Base-by-base conservation (phyloP, 2,888 invertebrate species). In the Zonitis immaculata region DNA sequence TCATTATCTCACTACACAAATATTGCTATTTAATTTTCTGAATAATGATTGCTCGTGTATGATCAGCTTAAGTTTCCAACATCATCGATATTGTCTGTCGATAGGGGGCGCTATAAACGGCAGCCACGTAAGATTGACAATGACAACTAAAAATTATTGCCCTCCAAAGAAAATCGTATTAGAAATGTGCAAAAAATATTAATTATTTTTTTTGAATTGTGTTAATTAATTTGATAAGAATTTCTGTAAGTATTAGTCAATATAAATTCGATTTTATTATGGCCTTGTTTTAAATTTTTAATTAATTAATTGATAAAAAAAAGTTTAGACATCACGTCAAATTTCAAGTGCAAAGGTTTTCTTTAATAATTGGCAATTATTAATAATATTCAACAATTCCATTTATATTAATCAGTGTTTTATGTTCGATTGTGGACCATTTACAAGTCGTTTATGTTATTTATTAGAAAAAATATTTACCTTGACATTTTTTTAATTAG, bases 51-150 rank as follows among this genome's bases (percentile, higher is more conserved):
- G 22, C 49, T 56, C 52, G 55, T 57, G 26, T 54, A 56, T 30
- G 20, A 16, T 1, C 30, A 3, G 32, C 27, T 28, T 28, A 14
- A 27, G 9, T 30, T 2, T 11, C 16, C 14, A 1, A 2, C 12
- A 3, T n/a, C n/a, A n/a, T n/a, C n/a, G n/a, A n/a, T n/a, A n/a
- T n/a, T 9, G 12, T 11, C 6, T 22, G 4, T 18, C 25, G 9
- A 7, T 7, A 11, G 35, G 27, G 47, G 62, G 64, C 66, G 65
- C 63, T 63, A 46, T 25, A 47, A 42, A 63, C 60, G 61, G 49
- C 65, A 63, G 73, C 73, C 73, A 73, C 73, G 73, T 73, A 73
- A 71, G 72, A 67, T 69, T 72, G 72, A 71, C 72, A 72, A 64
- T 72, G 72, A 73, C 73, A 71, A 69, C 68, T 67, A 47, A 51